Base-by-base conservation (phyloP, 2,113 vertebrate genomes). In the Pao palembangensis region DNA sequence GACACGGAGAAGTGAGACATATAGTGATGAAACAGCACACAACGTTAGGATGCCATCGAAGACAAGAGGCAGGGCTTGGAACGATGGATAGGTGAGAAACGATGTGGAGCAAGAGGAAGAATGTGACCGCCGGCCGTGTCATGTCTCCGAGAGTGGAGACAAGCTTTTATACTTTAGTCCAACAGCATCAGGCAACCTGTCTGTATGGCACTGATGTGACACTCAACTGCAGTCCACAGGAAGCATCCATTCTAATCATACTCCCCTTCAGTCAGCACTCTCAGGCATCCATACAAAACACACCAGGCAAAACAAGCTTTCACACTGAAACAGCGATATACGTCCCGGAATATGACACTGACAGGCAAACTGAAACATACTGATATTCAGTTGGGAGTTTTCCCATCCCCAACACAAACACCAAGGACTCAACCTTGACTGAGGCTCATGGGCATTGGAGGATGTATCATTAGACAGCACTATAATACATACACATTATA, bases 201-300 rank as follows among this genome's bases (percentile, higher is more conserved):
- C 85, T 69, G 72, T 88, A 85, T 85, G 64, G 67, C 55, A 8
- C 56, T 73, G 80, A 63, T 51, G 47, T 69, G 75, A 82, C 80
- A 78, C 68, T 65, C 73, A 75, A 74, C 70, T 60, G 66, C 67
- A 52, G 71, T 71, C 59, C 19, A 31, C 62, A 41, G 78, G 76
- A 87, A 83, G 71, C 75, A 75, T 81, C 79, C 73, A 34, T 69
- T 83, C 73, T 78, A 76, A 84, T 85, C 81, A 79, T 67, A 75
- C 71, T 51, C 55, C 61, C 62, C 66, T 72, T 71, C 68, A 55
- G 58, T 46, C 52, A 48, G 50, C 38, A 8, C 65, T 49, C 57
- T 51, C 52, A 16, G 61, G 21, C 7, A 48, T 71, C 68, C 64
- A 47, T 53, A 55, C 55, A 38, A 55, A 79, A 68, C 69, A 58